phyloP scores from a whole-genome alignment of 2,797 vertebrate genomes.

The Huso huso region DNA sequence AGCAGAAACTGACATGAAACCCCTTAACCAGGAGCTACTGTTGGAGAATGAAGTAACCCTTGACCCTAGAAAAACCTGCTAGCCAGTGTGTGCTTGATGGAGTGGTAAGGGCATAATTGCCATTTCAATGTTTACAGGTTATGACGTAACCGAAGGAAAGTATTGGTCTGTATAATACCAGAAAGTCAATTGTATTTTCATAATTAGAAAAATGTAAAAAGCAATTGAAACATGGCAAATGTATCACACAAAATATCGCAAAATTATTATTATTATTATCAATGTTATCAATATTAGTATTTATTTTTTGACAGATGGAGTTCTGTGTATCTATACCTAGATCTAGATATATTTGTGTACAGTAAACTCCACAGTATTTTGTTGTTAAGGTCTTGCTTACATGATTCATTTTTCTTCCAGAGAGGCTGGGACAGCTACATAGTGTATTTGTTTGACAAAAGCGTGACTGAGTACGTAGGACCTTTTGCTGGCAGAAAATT shows the following conservation, averaged over 20 bases:
- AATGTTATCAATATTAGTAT: neutral
- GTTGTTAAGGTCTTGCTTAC: neutral
- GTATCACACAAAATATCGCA: too few species aligned
- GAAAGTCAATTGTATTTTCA: too few species aligned
- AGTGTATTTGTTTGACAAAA: constrained; percentile 95
- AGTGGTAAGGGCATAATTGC: constrained; percentile 58
- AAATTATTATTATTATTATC: too few species aligned
- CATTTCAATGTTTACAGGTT: too few species aligned
- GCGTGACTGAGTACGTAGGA: constrained; percentile 84
- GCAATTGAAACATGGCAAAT: too few species aligned
- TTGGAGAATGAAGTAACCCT: constrained; percentile 87
- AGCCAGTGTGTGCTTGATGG: constrained; percentile 89
- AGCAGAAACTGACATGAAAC: constrained; percentile 74
- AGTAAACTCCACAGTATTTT: neutral
- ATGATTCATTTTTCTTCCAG: constrained; percentile 43
- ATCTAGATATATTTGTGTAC: too few species aligned
- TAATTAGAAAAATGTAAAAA: too few species aligned
- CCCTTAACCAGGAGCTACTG: constrained; percentile 85
- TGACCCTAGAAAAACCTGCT: constrained; percentile 85
- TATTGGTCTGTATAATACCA: too few species aligned
- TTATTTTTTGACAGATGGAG: neutral
- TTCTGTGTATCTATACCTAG: too few species aligned
- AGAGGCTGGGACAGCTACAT: constrained; percentile 93
- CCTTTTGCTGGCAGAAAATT: constrained; percentile 85
- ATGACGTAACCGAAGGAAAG: too few species aligned